Evolutionary conservation across 2,113 vertebrate genomes (phyloP), one percentile per base, ranked within the genome.

Genomic region (Hippocampus comes): DNA sequence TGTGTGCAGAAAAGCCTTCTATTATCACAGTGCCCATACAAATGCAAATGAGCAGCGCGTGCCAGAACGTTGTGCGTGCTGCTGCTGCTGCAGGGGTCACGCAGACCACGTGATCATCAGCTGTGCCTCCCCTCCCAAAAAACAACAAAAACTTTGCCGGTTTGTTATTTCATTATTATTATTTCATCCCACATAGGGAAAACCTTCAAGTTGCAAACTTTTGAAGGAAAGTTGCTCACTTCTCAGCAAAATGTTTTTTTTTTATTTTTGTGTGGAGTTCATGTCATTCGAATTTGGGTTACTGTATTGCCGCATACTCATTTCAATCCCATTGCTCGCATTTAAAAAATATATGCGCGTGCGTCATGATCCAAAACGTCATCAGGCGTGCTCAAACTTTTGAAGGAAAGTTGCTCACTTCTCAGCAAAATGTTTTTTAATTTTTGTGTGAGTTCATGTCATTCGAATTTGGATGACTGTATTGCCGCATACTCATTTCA

Each of bases 41-140:
- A 78, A 93, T 92, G 92, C 86, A 92, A 92, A 93, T 92, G 73
- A 78, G 0, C 49, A 87, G 88, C 91, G 91, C 91, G 92, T 93
- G 92, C 92, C 92, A 91, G 86, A 89, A 86, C 81, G 80, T 82
- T 73, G 76, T 71, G 80, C 75, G 61, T 83, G 79, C 83, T 81
- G 82, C 80, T 76, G 83, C 87, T 30, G 27, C 27, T 30, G 30
- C 3, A 84, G 82, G 81, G 84, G 79, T 71, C 71, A 68, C 21
- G 68, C 67, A 23, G 60, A 81, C 84, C 90, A 90, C 89, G 88
- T 91, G 89, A 68, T 71, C 51, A 81, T 88, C 84, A 84, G 86
- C 88, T 89, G 88, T 70, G 78, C 75, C 4, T 4, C 30, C 30
- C 30, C 4, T 4, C 30, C 30, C 30, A 38, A 38, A 38, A 6